Percentiles rank a stretch among this genome's conserved stretches.
Evolutionary conservation across 2,888 invertebrate species (phyloP).

Genomic region (Caenorhabditis zanzibari): DNA sequence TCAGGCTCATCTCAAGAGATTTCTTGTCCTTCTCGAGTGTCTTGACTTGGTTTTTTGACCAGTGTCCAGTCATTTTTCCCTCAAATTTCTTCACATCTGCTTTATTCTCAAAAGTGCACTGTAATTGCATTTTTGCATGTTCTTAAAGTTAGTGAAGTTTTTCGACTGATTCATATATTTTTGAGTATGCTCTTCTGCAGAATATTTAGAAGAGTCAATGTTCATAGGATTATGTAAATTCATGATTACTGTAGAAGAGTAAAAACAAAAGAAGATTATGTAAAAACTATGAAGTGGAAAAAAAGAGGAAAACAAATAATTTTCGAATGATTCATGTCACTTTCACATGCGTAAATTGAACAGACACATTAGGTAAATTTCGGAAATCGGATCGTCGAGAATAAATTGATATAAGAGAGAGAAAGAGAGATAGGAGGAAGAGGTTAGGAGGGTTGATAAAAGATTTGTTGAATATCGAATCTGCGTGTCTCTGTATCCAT

Average conservation of each 20-base stretch:
- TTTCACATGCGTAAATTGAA: constrained; percentile 56
- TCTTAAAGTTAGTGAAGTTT: constrained; percentile 40
- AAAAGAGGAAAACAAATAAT: constrained; percentile 11
- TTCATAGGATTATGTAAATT: constrained; percentile 15
- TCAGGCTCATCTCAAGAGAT: constrained; percentile 48
- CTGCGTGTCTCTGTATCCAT: constrained; percentile 34
- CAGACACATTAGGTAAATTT: constrained; percentile 49
- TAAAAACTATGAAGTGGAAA: constrained; percentile 1
- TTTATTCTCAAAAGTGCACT: constrained; percentile 21
- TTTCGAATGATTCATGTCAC: constrained; percentile 40
- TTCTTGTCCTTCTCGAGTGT: constrained; percentile 45
- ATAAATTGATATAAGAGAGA: constrained; percentile 12
- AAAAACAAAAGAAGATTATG: constrained; percentile 27
- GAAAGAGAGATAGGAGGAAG: constrained; percentile 8
- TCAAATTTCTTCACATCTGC: constrained; percentile 12
- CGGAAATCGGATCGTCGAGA: constrained; percentile 36
- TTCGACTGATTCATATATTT: neutral
- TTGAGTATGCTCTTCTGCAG: neutral
- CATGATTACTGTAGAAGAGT: neutral
- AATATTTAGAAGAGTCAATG: neutral
- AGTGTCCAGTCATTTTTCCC: constrained; percentile 25
- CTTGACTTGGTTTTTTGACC: constrained; percentile 45
- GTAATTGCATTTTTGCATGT: constrained; percentile 45
- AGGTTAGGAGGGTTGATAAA: constrained; percentile 6
- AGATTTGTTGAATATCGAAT: constrained; percentile 40